Conservation (phyloP, 2,888 invertebrate genomes). For the Oscheius sp. region DNA sequence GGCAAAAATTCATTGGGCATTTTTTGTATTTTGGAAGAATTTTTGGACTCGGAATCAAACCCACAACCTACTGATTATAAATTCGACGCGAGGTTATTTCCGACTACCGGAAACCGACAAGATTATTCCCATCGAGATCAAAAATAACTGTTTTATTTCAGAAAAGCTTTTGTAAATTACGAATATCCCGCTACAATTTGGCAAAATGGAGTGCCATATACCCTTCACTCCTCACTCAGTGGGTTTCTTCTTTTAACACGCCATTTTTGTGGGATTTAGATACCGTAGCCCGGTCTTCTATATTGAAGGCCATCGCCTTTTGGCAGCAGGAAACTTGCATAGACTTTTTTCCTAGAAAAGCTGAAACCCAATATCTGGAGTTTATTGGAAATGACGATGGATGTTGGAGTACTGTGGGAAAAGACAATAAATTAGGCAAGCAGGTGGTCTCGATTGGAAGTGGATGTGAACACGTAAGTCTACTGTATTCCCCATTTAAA, state of each 20-base stretch:
- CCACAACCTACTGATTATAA: too few relatives aligned
- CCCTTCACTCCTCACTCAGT: constrained; percentile 46
- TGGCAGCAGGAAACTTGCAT: constrained; percentile 61
- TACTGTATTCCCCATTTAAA: background rate
- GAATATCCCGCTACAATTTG: constrained; percentile 56
- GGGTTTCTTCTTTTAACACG: background rate
- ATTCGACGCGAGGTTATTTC: too few relatives aligned
- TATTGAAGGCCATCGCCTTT: constrained; percentile 54
- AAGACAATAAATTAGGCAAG: constrained; percentile 48
- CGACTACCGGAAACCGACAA: background rate
- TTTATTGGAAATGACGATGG: constrained; percentile 57
- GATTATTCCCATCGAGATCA: background rate
- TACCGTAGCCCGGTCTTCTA: constrained; percentile 36
- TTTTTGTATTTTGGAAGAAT: too few relatives aligned
- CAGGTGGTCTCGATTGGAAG: constrained; percentile 59
- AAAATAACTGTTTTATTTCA: too few relatives aligned
- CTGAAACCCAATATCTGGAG: constrained; percentile 17
- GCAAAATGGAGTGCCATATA: constrained; percentile 51
- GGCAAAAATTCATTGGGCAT: too few relatives aligned
- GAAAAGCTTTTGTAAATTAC: constrained; percentile 40
- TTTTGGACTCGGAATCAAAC: too few relatives aligned
- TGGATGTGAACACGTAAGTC: constrained; percentile 59
- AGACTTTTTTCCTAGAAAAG: constrained; percentile 48
- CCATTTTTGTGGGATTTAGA: constrained; percentile 25
- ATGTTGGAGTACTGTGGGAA: constrained; percentile 62